Conservation (phyloP, 1,140 invertebrate species). For the Batillaria attramentaria region DNA sequence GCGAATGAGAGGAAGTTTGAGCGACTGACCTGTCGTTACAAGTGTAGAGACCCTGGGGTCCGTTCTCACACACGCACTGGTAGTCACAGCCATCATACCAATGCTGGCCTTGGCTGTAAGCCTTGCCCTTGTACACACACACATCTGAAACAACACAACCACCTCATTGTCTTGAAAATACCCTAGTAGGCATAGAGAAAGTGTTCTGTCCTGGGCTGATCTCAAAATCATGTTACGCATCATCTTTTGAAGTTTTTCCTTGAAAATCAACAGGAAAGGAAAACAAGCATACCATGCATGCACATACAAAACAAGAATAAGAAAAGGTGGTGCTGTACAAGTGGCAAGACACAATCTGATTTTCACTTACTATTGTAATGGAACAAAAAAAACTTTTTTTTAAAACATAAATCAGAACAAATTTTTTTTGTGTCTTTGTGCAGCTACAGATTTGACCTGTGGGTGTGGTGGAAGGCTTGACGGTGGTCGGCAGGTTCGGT, state of each 20-base stretch:
- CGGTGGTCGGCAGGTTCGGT: not conserved
- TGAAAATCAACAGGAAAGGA: too few species aligned
- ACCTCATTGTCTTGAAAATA: too few species aligned
- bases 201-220: too few species aligned
- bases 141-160: conserved; percentile 39
- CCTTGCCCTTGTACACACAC: conserved; percentile 44
- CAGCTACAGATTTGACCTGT: not conserved
- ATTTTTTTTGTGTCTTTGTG: not conserved
- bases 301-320: not conserved
- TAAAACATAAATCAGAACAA: not conserved
- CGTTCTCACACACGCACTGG: conserved; percentile 48
- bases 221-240: too few species aligned
- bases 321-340: too few species aligned
- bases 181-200: too few species aligned
- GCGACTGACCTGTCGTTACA: conserved; percentile 45
- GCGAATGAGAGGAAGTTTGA: too few species aligned
- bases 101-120: conserved; percentile 46
- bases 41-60: conserved; percentile 39
- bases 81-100: conserved; percentile 56
- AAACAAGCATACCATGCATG: too few species aligned
- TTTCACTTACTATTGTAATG: too few species aligned
- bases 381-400: not conserved
- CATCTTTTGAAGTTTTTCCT: too few species aligned
- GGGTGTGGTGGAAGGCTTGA: not conserved
- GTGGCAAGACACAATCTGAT: too few species aligned